A percentile compares a stretch with the other conserved stretches of the same genome.
Conservation (phyloP, 2,113 vertebrate species). For the Colaptes auratus region DNA sequence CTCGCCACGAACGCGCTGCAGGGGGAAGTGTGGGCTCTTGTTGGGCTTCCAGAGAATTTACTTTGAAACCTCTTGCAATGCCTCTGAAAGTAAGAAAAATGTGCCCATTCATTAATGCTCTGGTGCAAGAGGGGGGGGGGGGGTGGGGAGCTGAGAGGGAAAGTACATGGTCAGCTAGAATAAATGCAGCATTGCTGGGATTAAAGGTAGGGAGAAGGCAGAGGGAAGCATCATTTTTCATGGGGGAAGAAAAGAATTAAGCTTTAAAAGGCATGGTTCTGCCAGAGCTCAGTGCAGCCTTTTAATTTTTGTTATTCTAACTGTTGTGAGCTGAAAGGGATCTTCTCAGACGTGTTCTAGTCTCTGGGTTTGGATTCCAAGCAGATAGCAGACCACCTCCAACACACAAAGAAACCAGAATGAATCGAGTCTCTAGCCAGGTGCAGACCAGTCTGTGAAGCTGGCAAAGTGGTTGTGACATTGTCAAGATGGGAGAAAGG, state of each 20-base stretch:
- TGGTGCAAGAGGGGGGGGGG: background rate
- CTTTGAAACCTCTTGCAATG: constrained; percentile 1
- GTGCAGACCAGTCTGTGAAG: background rate
- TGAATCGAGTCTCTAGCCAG: background rate
- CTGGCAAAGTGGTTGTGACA: background rate
- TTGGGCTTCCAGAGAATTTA: constrained; percentile 43
- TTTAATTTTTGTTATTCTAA: background rate
- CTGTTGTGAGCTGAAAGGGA: background rate
- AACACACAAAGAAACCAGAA: background rate
- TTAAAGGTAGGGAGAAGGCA: background rate
- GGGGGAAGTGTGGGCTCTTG: background rate
- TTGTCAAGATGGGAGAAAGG: background rate
- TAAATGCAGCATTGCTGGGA: constrained; percentile 27
- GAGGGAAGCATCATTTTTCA: background rate
- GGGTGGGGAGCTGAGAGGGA: background rate
- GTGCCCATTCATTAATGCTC: constrained; percentile 49
- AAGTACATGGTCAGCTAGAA: constrained; percentile 27
- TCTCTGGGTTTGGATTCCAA: background rate
- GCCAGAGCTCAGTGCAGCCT: background rate
- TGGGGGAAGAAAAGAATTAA: background rate
- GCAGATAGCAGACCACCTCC: background rate
- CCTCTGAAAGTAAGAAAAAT: constrained; percentile 57
- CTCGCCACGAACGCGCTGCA: background rate
- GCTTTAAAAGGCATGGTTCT: background rate
- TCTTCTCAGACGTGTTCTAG: background rate